Evolutionary conservation across 2,797 vertebrate species (phyloP), one percentile per base, ranked within the genome.

Genomic region (Acropternis orthonyx): DNA sequence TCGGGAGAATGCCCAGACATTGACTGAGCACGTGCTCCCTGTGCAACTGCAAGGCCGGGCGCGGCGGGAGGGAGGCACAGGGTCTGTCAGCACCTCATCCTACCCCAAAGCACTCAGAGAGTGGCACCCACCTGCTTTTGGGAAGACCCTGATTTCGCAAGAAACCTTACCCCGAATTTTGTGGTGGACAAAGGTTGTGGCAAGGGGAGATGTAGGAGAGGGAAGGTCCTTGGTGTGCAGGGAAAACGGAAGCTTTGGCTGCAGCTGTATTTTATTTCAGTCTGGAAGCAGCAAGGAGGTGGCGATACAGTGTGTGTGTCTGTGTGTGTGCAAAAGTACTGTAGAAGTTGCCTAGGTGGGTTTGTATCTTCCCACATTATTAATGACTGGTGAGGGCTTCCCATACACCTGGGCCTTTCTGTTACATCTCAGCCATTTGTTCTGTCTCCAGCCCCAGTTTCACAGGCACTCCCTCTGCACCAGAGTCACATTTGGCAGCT

Each of bases 21-120:
- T 17, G 73, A 65, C 44, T 0, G 0, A 67, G 83, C 43, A 6
- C 10, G 0, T 10, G 5, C 55, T 12, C 3, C n/a, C 5, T 0
- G 4, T 2, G 0, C 28, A 28, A 19, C 46, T 3, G 0, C 10
- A 2, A 1, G 1, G 46, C 34, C 36, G 0, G 0, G 55, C 34
- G 2, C 14, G 22, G 48, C 1, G 0, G 1, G 10, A 41, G 22
- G 62, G 58, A 41, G 52, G 51, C 11, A 34, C 1, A 7, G 52
- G 52, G 14, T 37, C 46, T 13, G 21, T 2, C 24, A 7, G 13
- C 65, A 8, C 51, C 73, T 66, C 14, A 1, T 27, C 32, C 32
- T n/a, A 9, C 51, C 62, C 54, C 2, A 1, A 4, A 0, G n/a
- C 72, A 30, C 68, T 44, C 14, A 0, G 56, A 6, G 3, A 67